Evolutionary conservation across 2,888 invertebrate species (phyloP).

Genomic region (Smittia sp.): DNA sequence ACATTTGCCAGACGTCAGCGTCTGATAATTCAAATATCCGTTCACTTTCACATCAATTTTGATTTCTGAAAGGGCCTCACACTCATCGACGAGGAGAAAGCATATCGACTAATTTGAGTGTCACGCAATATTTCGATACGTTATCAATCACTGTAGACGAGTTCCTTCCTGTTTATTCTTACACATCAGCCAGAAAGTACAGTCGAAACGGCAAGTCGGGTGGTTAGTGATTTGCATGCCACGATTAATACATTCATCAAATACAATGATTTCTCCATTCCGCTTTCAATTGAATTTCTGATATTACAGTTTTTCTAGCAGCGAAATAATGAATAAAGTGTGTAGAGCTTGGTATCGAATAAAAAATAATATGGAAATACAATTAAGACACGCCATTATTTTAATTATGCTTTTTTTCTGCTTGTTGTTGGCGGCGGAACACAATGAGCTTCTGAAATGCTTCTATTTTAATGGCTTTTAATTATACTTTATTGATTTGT

Average conservation of each 20-base stretch:
- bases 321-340: constrained; percentile 14
- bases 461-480: constrained; percentile 40
- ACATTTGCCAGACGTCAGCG: background rate
- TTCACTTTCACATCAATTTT: background rate
- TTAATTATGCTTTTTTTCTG: constrained; percentile 34
- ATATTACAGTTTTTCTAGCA: constrained; percentile 16
- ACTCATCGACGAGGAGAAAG: too few species aligned
- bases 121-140: constrained; percentile 44
- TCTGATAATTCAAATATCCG: background rate
- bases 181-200: constrained; percentile 22
- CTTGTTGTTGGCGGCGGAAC: constrained; percentile 29
- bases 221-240: constrained; percentile 37
- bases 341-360: constrained; percentile 15
- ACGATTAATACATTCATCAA: constrained; percentile 38
- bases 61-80: background rate
- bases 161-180: constrained; percentile 43
- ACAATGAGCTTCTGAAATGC: constrained; percentile 33
- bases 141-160: constrained; percentile 43
- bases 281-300: constrained; percentile 24
- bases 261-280: constrained; percentile 25
- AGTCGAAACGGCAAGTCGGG: constrained; percentile 1
- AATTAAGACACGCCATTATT: constrained; percentile 41
- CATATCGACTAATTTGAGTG: background rate
- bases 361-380: constrained; percentile 21
- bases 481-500: constrained; percentile 41